phyloP scores from a whole-genome alignment of 2,797 vertebrate genomes.

The Crax fasciolata region DNA sequence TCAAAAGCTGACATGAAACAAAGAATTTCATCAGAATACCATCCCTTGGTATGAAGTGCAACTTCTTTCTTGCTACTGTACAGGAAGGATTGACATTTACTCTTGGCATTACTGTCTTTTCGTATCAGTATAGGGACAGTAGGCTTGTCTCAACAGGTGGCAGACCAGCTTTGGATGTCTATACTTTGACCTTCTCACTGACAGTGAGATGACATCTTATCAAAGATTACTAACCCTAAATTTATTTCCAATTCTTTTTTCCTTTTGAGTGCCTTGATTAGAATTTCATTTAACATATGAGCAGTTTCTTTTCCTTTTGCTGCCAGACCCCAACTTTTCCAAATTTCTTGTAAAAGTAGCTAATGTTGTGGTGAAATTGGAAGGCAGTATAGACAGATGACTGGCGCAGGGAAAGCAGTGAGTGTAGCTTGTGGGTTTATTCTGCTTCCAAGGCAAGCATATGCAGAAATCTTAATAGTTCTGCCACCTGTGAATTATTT shows the following conservation, averaged over 20 bases:
- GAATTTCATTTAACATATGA: not conserved
- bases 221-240: not conserved
- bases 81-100: not conserved
- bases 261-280: not conserved
- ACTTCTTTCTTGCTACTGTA: not conserved
- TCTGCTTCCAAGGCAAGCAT: constrained; percentile 72
- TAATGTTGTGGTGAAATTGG: constrained; percentile 2
- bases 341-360: constrained; percentile 28
- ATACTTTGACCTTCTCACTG: not conserved
- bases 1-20: not conserved
- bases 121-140: not conserved
- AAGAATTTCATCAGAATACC: not conserved
- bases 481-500: constrained; percentile 79
- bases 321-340: not conserved
- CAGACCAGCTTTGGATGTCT: not conserved
- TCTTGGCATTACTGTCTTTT: not conserved
- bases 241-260: not conserved
- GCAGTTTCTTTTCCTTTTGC: not conserved
- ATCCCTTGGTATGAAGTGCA: not conserved
- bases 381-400: not conserved
- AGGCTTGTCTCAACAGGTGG: not conserved
- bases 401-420: not conserved
- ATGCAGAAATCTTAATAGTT: constrained; percentile 70
- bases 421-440: constrained; percentile 52
- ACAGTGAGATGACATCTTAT: not conserved